Evolutionary conservation across 2,797 vertebrate species (phyloP).

Genomic region (Scarus forsteni): DNA sequence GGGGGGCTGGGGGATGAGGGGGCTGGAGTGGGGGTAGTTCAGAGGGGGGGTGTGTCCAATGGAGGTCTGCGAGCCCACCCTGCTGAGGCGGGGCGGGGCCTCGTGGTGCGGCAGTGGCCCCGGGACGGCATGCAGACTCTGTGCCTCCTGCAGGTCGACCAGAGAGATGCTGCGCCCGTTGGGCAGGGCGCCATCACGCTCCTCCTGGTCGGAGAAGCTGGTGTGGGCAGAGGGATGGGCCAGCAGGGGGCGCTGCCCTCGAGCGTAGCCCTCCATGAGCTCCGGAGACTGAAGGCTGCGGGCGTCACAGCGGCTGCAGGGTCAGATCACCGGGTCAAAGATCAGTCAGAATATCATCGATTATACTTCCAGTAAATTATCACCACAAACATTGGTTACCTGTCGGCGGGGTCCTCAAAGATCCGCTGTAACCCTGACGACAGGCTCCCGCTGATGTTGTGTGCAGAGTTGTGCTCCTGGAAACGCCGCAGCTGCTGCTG

Average conservation of each 20-base stretch:
- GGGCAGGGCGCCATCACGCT: conserved; percentile 83
- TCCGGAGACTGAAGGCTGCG: conserved; percentile 88
- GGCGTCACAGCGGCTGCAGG: conserved; percentile 82
- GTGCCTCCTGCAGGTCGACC: conserved; percentile 94
- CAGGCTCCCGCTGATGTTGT: conserved; percentile 92
- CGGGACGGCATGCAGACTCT: conserved; percentile 66
- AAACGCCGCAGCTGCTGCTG: conserved; percentile 92
- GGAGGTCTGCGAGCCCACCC: conserved; percentile 90
- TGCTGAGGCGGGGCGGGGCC: conserved; percentile 83
- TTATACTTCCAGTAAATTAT: too few species aligned
- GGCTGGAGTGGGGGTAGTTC: conserved; percentile 81
- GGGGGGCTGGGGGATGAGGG: conserved; percentile 73
- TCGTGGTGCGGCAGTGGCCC: conserved; percentile 79
- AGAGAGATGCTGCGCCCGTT: conserved; percentile 93
- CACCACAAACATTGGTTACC: too few species aligned
- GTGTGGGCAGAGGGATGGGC: conserved; percentile 84
- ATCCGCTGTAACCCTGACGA: conserved; percentile 95
- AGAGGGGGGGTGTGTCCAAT: conserved; percentile 72
- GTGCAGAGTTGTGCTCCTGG: conserved; percentile 89
- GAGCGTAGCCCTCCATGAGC: conserved; percentile 80
- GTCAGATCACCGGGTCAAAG: too few species aligned
- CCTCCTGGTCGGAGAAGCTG: conserved; percentile 89
- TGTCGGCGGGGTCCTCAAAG: conserved; percentile 91
- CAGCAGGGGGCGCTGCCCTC: conserved; percentile 85
- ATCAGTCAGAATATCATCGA: too few species aligned